Evolutionary conservation across 1,140 invertebrate species (phyloP).

Genomic region (Aricia agestis): DNA sequence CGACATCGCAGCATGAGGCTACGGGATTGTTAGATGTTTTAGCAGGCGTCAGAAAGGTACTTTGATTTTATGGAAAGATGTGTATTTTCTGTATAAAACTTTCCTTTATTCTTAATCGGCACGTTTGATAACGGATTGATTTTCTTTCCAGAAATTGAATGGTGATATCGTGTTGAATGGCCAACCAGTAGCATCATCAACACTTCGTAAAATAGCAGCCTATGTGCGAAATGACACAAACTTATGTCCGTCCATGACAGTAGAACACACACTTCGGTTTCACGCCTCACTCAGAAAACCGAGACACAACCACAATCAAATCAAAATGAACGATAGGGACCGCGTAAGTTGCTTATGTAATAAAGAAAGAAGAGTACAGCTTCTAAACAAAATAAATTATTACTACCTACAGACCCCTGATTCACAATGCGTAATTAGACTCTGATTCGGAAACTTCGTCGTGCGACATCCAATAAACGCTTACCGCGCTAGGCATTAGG

Average conservation of each 20-base stretch:
- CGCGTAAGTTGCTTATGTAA: conserved; percentile 46
- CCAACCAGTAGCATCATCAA: conserved; percentile 82
- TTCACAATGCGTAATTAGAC: no score
- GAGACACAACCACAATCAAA: conserved; percentile 76
- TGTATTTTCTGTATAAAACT: no score
- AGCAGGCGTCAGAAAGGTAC: conserved; percentile 81
- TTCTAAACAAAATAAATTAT: no score
- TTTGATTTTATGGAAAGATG: no score
- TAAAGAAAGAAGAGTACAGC: no score
- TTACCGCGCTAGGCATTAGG: no score
- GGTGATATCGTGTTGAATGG: conserved; percentile 93
- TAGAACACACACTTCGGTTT: conserved; percentile 88
- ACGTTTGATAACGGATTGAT: neutral
- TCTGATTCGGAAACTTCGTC: no score
- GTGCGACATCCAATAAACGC: no score
- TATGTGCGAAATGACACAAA: conserved; percentile 80
- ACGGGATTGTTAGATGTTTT: conserved; percentile 89
- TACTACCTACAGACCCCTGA: no score
- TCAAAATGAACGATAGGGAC: conserved; percentile 80
- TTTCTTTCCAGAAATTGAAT: conserved; percentile 69
- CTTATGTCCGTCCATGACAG: conserved; percentile 83
- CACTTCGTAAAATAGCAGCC: conserved; percentile 81
- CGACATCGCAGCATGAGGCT: conserved; percentile 88
- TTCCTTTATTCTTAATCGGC: no score
- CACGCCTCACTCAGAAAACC: conserved; percentile 84